phyloP scores from a whole-genome alignment of 2,113 vertebrate genomes.

The Tor tambroides region DNA sequence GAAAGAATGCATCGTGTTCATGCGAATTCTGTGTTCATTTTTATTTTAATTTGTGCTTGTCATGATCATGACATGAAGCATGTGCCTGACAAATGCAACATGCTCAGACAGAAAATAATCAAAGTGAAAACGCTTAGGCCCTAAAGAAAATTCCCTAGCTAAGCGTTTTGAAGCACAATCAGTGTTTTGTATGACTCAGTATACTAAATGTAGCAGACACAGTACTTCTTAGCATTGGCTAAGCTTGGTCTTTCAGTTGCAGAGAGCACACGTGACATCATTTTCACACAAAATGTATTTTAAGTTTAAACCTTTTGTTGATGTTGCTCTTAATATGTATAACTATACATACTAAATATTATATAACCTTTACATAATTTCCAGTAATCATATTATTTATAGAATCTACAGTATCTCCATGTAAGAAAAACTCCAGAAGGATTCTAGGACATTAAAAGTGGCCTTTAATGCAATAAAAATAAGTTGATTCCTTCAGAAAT shows the following conservation, averaged over 20 bases:
- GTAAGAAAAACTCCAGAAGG: neutral
- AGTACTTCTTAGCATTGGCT: neutral
- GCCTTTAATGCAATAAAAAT: neutral
- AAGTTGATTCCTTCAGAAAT: neutral
- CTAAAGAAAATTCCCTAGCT: neutral
- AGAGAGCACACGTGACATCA: neutral
- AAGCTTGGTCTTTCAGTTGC: neutral
- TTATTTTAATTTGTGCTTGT: neutral
- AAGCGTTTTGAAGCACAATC: neutral
- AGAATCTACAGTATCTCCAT: neutral
- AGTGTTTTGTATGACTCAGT: neutral
- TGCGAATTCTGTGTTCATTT: neutral
- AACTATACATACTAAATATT: neutral
- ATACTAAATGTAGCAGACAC: neutral
- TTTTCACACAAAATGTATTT: neutral
- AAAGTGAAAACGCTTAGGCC: conserved; percentile 20
- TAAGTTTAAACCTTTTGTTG: neutral
- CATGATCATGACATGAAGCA: neutral
- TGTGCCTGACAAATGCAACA: neutral
- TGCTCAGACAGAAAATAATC: neutral
- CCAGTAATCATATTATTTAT: neutral
- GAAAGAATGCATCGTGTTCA: neutral
- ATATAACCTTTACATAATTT: neutral
- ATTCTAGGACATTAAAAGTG: neutral
- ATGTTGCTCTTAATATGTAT: neutral